Evolutionary conservation across 2,888 invertebrate species (phyloP), one percentile per base, ranked within the genome.

Genomic region (Salticus scenicus): DNA sequence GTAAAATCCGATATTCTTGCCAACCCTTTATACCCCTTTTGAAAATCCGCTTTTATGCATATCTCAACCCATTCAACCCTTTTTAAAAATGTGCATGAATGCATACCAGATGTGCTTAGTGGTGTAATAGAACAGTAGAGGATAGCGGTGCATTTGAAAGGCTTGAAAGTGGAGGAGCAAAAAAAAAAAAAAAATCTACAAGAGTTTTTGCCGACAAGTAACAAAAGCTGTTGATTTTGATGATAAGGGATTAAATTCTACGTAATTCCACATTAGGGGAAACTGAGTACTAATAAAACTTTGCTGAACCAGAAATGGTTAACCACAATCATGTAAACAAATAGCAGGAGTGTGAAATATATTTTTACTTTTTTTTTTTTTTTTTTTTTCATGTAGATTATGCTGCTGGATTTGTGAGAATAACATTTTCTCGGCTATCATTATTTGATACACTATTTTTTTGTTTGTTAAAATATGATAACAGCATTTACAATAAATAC

Each of bases 1-100:
- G 73, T 63, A 31, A 33, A 63, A 73, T 73, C 73, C 33, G 63
- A 51, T 63, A 24, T 31, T 17, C 37, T n/a, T 33, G 70, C 78
- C 5, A 80, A 80, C 73, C 79, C 79, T 79, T 79, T 79, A 71
- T 66, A 31, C 37, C n/a, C 78, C 42, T 20, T 20, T 28, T 33
- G 64, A 20, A 74, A 80, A 80, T 74, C 73, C 67, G 72, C 72
- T 79, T 66, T 79, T 41, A 47, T 33, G 37, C 69, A 37, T 30
- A 69, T 67, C 33, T 69, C 31, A 79, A 71, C 79, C 79, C 71
- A 51, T 80, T 73, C 37, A 24, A n/a, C 51, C 73, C n/a, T 37
- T 79, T 73, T 80, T 73, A 51, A 80, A 67, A 73, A 33, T 51
- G 73, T 73, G 33, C 80, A 73, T 14, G 67, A 33, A 41, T 67